Percentiles rank a stretch among this genome's conserved stretches.
Evolutionary conservation across 2,797 vertebrate species (phyloP).

Genomic region (Coreius guichenoti): DNA sequence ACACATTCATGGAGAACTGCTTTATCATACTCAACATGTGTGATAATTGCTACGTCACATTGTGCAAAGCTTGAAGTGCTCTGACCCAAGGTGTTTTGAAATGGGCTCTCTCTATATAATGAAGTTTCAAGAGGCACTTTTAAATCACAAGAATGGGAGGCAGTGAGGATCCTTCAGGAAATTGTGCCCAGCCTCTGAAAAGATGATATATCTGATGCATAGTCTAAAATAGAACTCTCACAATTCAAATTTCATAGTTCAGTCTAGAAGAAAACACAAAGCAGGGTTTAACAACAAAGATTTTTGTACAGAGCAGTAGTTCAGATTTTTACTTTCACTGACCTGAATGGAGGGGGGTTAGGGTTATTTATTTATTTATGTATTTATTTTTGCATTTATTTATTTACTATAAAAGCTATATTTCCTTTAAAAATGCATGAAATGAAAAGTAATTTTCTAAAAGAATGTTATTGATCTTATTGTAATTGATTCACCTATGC

Average conservation of each 20-base stretch:
- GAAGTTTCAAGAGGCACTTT: constrained; percentile 12
- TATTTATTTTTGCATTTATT: background rate
- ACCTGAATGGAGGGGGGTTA: background rate
- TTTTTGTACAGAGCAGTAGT: background rate
- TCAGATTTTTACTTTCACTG: background rate
- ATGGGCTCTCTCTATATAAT: background rate
- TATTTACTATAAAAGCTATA: background rate
- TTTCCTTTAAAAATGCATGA: background rate
- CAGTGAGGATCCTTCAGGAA: constrained; percentile 20
- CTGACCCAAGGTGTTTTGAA: background rate
- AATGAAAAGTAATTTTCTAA: background rate
- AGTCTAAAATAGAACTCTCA: background rate
- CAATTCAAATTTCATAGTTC: background rate
- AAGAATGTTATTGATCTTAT: too few species aligned
- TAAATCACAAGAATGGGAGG: background rate
- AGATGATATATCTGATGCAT: background rate
- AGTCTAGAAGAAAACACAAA: background rate
- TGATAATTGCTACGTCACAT: constrained; percentile 3
- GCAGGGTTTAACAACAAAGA: background rate
- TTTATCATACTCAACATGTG: constrained; percentile 29
- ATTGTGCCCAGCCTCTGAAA: background rate
- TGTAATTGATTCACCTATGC: too few species aligned
- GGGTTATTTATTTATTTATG: background rate
- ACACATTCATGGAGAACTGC: constrained; percentile 28
- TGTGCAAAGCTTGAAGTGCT: background rate